phyloP scores from a whole-genome alignment of 2,113 vertebrate species.

The Oreochromis aureus region DNA sequence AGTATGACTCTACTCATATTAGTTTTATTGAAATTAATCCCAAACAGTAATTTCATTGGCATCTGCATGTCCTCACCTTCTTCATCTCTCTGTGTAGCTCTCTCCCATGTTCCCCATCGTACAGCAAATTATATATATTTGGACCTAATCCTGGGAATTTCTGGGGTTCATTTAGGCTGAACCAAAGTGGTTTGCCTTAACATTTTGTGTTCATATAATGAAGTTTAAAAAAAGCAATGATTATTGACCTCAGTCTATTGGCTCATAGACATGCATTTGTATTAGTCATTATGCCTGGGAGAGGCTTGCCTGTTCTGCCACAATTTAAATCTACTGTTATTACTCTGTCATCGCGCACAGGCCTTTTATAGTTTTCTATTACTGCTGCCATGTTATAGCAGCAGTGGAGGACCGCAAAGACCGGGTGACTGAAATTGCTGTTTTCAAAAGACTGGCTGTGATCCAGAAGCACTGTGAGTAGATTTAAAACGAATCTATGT shows the following conservation, averaged over 20 bases:
- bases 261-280: constrained; percentile 48
- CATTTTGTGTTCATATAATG: constrained; percentile 44
- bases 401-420: constrained; percentile 23
- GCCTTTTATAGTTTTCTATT: constrained; percentile 57
- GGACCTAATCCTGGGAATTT: constrained; percentile 25
- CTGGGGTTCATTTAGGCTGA: constrained; percentile 13
- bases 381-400: constrained; percentile 33
- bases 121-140: constrained; percentile 1
- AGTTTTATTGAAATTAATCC: constrained; percentile 28
- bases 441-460: neutral
- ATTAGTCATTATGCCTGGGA: constrained; percentile 38
- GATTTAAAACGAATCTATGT: neutral
- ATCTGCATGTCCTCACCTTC: neutral
- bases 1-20: neutral
- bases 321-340: constrained; percentile 63
- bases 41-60: constrained; percentile 13
- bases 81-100: neutral
- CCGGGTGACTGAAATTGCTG: constrained; percentile 14
- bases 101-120: neutral
- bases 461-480: neutral
- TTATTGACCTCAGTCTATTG: constrained; percentile 51
- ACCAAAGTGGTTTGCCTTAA: constrained; percentile 7
- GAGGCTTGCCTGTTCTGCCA: constrained; percentile 30
- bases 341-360: constrained; percentile 52
- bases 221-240: constrained; percentile 52